Evolutionary conservation across 53 echinoderm and acorn worm genomes (phyloP), one percentile per base, ranked within the genome.

Genomic region (Arbacia lixula): DNA sequence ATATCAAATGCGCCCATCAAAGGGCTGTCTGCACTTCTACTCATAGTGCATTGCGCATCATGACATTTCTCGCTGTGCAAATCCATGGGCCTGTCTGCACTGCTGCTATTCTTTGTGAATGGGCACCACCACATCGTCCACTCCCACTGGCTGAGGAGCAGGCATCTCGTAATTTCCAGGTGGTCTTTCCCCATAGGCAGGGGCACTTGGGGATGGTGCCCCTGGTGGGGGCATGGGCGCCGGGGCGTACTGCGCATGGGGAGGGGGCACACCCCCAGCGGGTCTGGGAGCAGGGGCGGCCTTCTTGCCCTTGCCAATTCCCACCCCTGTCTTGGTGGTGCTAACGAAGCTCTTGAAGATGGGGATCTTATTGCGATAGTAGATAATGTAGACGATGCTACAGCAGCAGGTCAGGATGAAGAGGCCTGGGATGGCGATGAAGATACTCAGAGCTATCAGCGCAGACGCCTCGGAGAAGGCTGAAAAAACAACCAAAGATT

Each of bases 351-450:
- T 83, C 43, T 91, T 85, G 68, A 88, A 88, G 52, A 89, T 76
- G 12, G 94, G 94, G 31, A 94, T 91, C 83, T 88, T 83, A 52
- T 91, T 51, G 46, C 94, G 85, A 72, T 94, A 72, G 58, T 79
- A 82, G 76, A 88, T 91, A 72, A 94, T 54, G 53, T 83, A 94
- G 56, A 88, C 36, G 26, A 71, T 29, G n/a, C 53, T 51, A 11
- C 64, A 43, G 53, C 87, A 68, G 66, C 83, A 82, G 16, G 88
- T 58, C 27, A 94, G 82, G 33, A 94, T 31, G 51, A 91, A 91
- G 4, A 86, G 68, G 43, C 85, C 91, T 26, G 94, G 94, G 34
- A 94, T 83, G 31, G 86, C 8, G 39, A 91, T 58, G n/a, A 90
- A 86, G 36, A 94, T 66, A 16, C 91, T 65, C 40, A 94, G 75